Evolutionary conservation across 2,888 invertebrate genomes (phyloP), one percentile per base, ranked within the genome.

Genomic region (Formica aserva): DNA sequence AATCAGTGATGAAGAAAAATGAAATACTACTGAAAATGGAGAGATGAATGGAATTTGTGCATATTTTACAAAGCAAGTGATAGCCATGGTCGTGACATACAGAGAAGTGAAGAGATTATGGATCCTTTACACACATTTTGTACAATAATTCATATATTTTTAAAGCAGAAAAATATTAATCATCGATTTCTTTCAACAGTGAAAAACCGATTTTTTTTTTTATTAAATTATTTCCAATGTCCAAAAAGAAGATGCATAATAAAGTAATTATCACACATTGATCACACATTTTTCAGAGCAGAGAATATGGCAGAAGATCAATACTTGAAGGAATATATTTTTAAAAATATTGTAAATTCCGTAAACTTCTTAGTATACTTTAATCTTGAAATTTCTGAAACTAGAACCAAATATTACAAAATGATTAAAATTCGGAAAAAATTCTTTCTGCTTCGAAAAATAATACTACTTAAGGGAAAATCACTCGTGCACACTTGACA

Each of bases 401-500:
- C 0, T 48, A 29, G 6, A 48, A 18, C 6, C 3, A 55, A 22
- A 22, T 8, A 48, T 71, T 55, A 8, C 1, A 22, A 71, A 22
- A 52, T 22, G 13, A 69, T 69, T 48, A 15, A 71, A 32, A 11
- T 55, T 55, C 11, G 11, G 0, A 15, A 48, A n/a, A n/a, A 57
- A 1, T 6, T 15, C 22, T 26, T 0, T 71, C 8, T 22, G 8
- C 41, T 41, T 38, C 13, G 3, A 9, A 32, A 62, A 75, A 22
- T 63, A 15, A 15, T 15, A 29, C 15, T 18, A 55, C 5, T 41
- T 18, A 35, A 38, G 52, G 29, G 26, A 29, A 22, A 9, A 57
- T 63, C 35, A 82, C n/a, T 26, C 63, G 48, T 83, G 83, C 84
- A 80, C 65, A 85, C 76, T 63, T 45, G 41, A 85, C 57, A 65